Evolutionary conservation across 2,113 vertebrate species (phyloP).

Genomic region (Xiphophorus maculatus): DNA sequence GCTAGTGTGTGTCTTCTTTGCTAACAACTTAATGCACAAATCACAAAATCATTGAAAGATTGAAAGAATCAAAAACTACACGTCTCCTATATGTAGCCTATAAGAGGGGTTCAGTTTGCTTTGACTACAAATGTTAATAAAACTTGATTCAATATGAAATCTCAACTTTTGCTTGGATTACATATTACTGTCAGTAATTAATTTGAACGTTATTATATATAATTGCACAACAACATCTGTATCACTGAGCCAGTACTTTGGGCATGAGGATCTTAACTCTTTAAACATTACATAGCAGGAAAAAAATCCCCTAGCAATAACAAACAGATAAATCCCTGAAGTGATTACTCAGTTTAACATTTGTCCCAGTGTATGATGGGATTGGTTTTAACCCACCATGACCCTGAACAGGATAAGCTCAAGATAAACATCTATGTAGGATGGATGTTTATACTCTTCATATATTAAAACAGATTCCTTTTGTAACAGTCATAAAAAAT

Average conservation of each 20-base stretch:
- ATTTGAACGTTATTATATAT: too few species aligned
- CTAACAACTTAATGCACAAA: too few species aligned
- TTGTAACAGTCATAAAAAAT: background rate
- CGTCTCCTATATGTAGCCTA: too few species aligned
- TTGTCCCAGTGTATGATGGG: background rate
- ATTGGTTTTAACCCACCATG: background rate
- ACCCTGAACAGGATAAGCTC: background rate
- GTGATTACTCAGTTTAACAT: constrained; percentile 4
- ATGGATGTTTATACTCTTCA: background rate
- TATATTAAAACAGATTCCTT: constrained; percentile 2
- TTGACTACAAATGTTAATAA: too few species aligned
- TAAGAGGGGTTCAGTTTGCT: too few species aligned
- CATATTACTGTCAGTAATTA: too few species aligned
- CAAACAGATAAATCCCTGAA: background rate
- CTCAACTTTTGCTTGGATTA: too few species aligned
- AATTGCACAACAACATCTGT: too few species aligned
- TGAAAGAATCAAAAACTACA: too few species aligned
- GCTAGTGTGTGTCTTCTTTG: too few species aligned
- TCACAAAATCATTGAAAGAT: too few species aligned
- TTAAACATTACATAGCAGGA: constrained; percentile 18
- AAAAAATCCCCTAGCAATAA: background rate
- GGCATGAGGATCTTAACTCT: background rate
- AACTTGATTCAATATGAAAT: too few species aligned
- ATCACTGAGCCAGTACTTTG: background rate
- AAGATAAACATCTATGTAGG: background rate